Conservation (phyloP, 2,113 vertebrate species). For the Taurulus bubalis region DNA sequence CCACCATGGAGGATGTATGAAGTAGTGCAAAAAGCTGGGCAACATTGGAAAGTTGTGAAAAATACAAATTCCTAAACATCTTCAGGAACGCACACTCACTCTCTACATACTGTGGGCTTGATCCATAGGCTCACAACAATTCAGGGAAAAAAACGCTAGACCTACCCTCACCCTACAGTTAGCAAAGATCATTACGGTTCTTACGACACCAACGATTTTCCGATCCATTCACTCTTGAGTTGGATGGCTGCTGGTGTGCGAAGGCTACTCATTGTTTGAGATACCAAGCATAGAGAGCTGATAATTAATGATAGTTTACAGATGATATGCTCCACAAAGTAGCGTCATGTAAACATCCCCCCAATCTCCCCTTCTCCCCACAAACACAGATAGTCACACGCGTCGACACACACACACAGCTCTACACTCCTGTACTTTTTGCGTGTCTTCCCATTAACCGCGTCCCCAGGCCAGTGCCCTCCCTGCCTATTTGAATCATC, state of each 20-base stretch:
- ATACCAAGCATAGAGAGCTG: background rate
- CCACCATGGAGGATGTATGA: background rate
- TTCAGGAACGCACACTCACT: background rate
- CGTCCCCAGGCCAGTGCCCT: constrained; percentile 64
- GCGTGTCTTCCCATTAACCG: constrained; percentile 55
- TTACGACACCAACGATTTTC: background rate
- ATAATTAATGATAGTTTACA: constrained; percentile 61
- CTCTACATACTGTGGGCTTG: background rate
- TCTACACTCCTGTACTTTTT: constrained; percentile 32
- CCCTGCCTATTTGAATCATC: constrained; percentile 69
- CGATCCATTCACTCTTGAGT: background rate
- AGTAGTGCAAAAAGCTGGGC: background rate
- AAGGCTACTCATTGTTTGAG: constrained; percentile 26
- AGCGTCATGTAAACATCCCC: constrained; percentile 26
- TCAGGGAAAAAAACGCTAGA: background rate
- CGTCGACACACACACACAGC: constrained; percentile 17
- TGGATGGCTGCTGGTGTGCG: background rate
- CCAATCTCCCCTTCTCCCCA: constrained; percentile 1
- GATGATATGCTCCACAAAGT: constrained; percentile 61
- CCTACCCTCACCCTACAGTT: background rate
- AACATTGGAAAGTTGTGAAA: background rate
- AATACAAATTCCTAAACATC: background rate
- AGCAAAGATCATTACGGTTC: background rate
- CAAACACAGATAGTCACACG: constrained; percentile 30
- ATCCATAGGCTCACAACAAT: background rate